These are phyloP conservation scores for Hermaeophaga mercurialis DNA, from an alignment of 2,888 invertebrate genomes.

Conservation along the genomic window DNA sequence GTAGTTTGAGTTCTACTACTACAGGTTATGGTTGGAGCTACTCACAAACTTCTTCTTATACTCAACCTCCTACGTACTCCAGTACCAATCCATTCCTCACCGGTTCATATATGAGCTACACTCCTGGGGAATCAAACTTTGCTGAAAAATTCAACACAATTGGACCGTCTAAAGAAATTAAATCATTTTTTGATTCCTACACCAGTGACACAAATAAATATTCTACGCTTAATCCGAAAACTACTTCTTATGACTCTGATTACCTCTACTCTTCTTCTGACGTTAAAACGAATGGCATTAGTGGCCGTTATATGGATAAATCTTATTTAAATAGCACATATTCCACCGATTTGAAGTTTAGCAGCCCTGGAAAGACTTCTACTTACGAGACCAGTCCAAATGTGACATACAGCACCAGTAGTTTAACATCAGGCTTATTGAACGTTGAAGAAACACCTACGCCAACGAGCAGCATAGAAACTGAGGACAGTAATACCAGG, in stretches of 20 bases:
- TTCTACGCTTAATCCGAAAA: constrained; percentile 44
- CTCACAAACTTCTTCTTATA: constrained; percentile 34
- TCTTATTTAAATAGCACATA: constrained; percentile 50
- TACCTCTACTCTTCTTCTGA: constrained; percentile 42
- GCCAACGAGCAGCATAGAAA: constrained; percentile 65
- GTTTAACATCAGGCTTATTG: constrained; percentile 42
- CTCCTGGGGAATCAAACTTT: constrained; percentile 45
- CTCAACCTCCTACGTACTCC: constrained; percentile 55
- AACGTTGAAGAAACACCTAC: constrained; percentile 61
- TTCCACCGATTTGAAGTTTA: constrained; percentile 46
- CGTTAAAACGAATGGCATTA: constrained; percentile 50
- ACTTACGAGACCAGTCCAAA: constrained; percentile 49
- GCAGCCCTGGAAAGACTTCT: constrained; percentile 45
- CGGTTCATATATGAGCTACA: constrained; percentile 56
- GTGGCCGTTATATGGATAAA: constrained; percentile 49
- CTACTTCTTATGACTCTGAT: constrained; percentile 42
- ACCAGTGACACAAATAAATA: constrained; percentile 47
- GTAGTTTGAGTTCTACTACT: constrained; percentile 33
- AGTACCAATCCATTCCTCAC: constrained; percentile 68
- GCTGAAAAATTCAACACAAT: constrained; percentile 55
- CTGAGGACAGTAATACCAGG: constrained; percentile 62
- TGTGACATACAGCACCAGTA: constrained; percentile 40
- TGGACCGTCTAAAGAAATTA: constrained; percentile 49
- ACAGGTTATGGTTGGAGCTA: constrained; percentile 36
- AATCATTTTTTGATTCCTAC: constrained; percentile 52